These are phyloP conservation scores for Coregonus ussuriensis DNA, from an alignment of 2,797 vertebrate species.

Conservation along the genomic window DNA sequence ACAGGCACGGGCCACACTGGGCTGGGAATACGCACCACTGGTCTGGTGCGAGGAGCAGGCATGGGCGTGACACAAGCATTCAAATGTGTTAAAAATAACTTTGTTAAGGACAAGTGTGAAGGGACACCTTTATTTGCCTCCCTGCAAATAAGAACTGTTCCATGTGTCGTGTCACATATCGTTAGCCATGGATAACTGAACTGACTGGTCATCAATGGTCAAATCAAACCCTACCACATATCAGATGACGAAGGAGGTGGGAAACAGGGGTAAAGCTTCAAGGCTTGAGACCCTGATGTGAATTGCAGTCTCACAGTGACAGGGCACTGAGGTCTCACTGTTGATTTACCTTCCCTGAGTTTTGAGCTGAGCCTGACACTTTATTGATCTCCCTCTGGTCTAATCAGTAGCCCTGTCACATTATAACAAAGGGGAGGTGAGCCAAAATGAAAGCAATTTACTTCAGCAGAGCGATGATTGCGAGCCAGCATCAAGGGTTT, in stretches of 20 bases:
- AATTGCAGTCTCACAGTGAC: conserved; percentile 45
- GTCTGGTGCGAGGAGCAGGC: too few relatives aligned
- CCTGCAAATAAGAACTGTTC: conserved; percentile 62
- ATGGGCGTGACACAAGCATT: too few relatives aligned
- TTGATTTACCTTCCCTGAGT: conserved; percentile 69
- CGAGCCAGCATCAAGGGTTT: conserved; percentile 58
- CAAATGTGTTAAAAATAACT: too few relatives aligned
- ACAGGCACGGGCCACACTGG: too few relatives aligned
- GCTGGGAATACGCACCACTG: too few relatives aligned
- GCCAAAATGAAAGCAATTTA: conserved; percentile 84
- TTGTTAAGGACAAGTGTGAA: conserved; percentile 31
- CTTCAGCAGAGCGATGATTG: conserved; percentile 75
- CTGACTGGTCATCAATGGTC: conserved; percentile 46
- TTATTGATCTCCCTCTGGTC: conserved; percentile 80
- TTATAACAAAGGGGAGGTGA: conserved; percentile 77
- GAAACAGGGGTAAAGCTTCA: not conserved
- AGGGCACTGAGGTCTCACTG: conserved; percentile 56
- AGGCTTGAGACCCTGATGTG: conserved; percentile 33
- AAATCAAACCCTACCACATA: conserved; percentile 40
- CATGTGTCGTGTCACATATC: conserved; percentile 38
- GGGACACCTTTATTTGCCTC: conserved; percentile 64
- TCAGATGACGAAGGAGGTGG: conserved; percentile 11
- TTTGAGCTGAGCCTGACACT: conserved; percentile 71
- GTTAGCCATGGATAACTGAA: conserved; percentile 47
- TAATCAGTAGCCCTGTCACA: conserved; percentile 84